These are phyloP conservation scores for Bolinopsis microptera DNA, from an alignment of 37 sponge, comb jelly and placozoan genomes.

Conservation along the genomic window DNA sequence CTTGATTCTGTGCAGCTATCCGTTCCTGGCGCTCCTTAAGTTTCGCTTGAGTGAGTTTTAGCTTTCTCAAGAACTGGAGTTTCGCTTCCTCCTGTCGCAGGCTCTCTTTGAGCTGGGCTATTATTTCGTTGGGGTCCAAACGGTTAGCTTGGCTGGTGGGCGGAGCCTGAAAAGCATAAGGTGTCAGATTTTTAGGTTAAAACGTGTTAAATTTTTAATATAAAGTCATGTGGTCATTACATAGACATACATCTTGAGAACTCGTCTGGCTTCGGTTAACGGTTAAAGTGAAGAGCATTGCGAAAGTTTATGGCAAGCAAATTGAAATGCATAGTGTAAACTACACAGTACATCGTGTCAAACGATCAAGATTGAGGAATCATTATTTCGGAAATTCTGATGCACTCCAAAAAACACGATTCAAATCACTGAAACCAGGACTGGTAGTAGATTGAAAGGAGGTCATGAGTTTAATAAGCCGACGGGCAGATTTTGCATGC, in stretches of 20 bases:
- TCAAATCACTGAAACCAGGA: no score
- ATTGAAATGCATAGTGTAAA: no score
- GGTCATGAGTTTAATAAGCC: neutral
- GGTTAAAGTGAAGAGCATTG: no score
- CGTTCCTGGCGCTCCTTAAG: slow-evolving; percentile 51
- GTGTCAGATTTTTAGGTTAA: neutral
- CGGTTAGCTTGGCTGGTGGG: neutral
- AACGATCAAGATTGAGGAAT: no score
- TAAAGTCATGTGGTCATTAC: no score
- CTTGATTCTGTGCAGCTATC: neutral
- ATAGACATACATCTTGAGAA: no score
- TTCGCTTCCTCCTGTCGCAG: slow-evolving; percentile 60
- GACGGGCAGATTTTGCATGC: neutral
- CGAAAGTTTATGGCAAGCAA: no score
- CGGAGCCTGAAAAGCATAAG: neutral
- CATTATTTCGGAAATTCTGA: no score
- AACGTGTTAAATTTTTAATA: neutral
- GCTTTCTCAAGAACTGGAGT: slow-evolving; percentile 55
- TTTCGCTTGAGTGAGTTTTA: slow-evolving; percentile 60
- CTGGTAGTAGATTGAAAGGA: no score
- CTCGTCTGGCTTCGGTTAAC: no score
- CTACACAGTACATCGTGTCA: no score
- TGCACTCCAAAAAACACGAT: no score
- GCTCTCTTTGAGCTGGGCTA: slow-evolving; percentile 62
- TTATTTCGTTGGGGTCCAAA: slow-evolving; percentile 55